Conservation (phyloP, 2,797 vertebrate species). For the Potorous gilbertii region DNA sequence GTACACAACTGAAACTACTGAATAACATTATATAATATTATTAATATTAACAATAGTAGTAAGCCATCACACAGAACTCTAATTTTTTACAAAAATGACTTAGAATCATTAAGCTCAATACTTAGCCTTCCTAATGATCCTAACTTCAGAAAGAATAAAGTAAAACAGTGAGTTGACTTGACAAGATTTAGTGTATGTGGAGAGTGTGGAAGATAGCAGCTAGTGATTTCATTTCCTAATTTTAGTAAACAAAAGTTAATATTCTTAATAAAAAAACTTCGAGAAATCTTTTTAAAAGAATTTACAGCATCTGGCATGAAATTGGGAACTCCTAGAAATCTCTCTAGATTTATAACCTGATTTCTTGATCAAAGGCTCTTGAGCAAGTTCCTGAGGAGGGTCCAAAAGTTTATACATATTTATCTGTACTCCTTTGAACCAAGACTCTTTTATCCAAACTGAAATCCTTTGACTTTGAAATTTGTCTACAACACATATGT, state of each 20-base stretch:
- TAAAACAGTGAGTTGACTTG: not conserved
- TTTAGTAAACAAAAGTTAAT: conserved; percentile 14
- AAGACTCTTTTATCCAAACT: not conserved
- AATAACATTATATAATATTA: not conserved
- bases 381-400: conserved; percentile 25
- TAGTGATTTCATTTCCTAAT: conserved; percentile 27
- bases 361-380: conserved; percentile 32
- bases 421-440: not conserved
- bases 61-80: not conserved
- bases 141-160: conserved; percentile 11
- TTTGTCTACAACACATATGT: not conserved
- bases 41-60: not conserved
- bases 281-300: conserved; percentile 23
- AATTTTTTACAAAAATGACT: conserved; percentile 45
- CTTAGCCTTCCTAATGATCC: not conserved
- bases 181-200: not conserved
- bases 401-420: conserved; percentile 12
- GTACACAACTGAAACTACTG: no score
- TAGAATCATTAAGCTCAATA: not conserved
- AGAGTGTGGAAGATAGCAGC: not conserved
- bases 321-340: conserved; percentile 24
- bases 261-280: conserved; percentile 33
- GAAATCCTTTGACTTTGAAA: conserved; percentile 39
- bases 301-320: not conserved
- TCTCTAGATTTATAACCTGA: conserved; percentile 19